These are phyloP conservation scores for Melinaea menophilus DNA, from an alignment of 2,888 invertebrate genomes.

Conservation along the genomic window DNA sequence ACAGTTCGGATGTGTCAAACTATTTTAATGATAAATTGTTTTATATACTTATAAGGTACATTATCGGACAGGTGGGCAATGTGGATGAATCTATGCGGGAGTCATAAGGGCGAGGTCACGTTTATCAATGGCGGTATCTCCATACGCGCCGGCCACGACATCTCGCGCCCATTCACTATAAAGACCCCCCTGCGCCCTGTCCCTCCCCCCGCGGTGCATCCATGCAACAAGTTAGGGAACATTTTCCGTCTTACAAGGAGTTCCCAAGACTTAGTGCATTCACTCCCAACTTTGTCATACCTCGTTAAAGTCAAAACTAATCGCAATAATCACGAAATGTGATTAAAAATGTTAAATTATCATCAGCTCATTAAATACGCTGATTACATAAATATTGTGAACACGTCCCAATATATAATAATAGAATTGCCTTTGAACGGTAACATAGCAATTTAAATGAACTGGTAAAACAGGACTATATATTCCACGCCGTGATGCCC, in stretches of 20 bases:
- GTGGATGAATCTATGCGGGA: slow-evolving; percentile 40
- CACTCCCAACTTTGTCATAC: slow-evolving; percentile 23
- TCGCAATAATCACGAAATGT: not conserved
- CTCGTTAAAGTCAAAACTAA: not conserved
- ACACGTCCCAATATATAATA: slow-evolving; percentile 15
- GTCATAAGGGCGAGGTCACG: slow-evolving; percentile 73
- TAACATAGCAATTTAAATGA: slow-evolving; percentile 38
- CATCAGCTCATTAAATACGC: not conserved
- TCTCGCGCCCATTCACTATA: slow-evolving; percentile 77
- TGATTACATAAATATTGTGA: too few relatives aligned
- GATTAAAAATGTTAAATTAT: slow-evolving; percentile 6
- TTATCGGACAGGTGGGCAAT: not conserved
- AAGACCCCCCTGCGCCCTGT: slow-evolving; percentile 52
- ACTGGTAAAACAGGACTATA: slow-evolving; percentile 66
- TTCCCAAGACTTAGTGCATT: slow-evolving; percentile 50
- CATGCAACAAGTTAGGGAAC: slow-evolving; percentile 75
- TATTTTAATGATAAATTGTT: too few relatives aligned
- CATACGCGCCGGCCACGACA: slow-evolving; percentile 76
- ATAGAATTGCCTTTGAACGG: slow-evolving; percentile 26
- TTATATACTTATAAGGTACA: too few relatives aligned
- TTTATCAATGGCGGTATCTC: slow-evolving; percentile 75
- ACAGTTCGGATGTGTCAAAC: too few relatives aligned
- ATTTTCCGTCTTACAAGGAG: slow-evolving; percentile 66
- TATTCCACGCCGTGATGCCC: slow-evolving; percentile 74
- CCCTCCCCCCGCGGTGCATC: slow-evolving; percentile 67